Base-by-base conservation (phyloP, 2,888 invertebrate genomes). In the Carabus problematicus region DNA sequence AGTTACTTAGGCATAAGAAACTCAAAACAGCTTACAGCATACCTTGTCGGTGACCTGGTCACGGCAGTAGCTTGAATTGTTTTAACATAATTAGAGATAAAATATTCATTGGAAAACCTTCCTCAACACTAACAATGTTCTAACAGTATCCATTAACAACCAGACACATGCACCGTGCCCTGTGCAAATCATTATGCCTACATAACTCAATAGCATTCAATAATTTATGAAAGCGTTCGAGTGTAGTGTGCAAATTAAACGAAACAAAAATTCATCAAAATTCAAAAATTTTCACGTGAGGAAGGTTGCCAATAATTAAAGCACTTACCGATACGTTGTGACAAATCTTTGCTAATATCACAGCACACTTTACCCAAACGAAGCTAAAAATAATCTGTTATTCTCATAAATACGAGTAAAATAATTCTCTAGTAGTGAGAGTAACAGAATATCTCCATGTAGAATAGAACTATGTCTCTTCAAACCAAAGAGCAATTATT, bases 171-270 rank as follows among this genome's bases (percentile, higher is more conserved):
- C 52, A 19, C 16, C 16, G 1, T n/a, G n/a, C n/a, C n/a, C 7
- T 52, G 4, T 52, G 16, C 19, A 52, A 56, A 56, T 40, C 3
- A 19, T 45, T 56, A 59, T 16, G 42, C 29, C 59, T 41, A 42
- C 59, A 59, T 55, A 43, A 64, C 42, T 54, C 19, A 54, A 60
- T 60, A 67, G 67, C 67, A 67, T 67, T 67, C 54, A 60, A 60
- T 67, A 67, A 52, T 29, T 29, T 29, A 39, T 29, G 14, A 56
- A 52, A 56, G 56, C 56, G 39, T 56, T 39, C 29, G 39, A 56
- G 39, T 29, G 3, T 56, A 56, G 56, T 56, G 56, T 56, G 56
- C 56, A 56, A 56, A 18, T 29, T 29, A 29, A 29, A 29, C 29
- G 29, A 29, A 29, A 29, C 29, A 29, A 29, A n/a, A n/a, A 29